Evolutionary conservation across 2,888 invertebrate species (phyloP).

Genomic region (Taphrorychus bicolor): DNA sequence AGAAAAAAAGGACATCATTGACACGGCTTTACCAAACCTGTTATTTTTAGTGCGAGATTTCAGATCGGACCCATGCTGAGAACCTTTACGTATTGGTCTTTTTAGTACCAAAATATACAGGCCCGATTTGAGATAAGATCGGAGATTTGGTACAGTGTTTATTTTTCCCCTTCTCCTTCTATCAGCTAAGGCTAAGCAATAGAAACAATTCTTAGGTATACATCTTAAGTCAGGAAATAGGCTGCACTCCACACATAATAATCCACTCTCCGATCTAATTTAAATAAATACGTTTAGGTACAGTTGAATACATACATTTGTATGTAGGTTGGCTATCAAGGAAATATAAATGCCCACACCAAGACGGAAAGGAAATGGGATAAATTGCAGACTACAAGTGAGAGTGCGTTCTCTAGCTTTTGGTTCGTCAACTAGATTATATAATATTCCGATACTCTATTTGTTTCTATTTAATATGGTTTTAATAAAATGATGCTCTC

Average conservation of each 20-base stretch:
- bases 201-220: background rate
- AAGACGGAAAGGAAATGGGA: background rate
- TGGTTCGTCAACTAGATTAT: background rate
- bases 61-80: background rate
- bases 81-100: background rate
- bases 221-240: background rate
- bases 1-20: background rate
- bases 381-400: slow-evolving; percentile 1
- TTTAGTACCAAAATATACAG: background rate
- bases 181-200: too few species aligned
- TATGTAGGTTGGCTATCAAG: slow-evolving; percentile 2
- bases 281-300: background rate
- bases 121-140: background rate
- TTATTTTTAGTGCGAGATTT: background rate
- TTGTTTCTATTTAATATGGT: too few species aligned
- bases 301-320: background rate
- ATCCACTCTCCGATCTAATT: background rate
- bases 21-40: background rate
- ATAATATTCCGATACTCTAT: too few species aligned
- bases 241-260: background rate
- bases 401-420: background rate
- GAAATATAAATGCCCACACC: slow-evolving; percentile 5
- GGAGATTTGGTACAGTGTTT: background rate
- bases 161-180: background rate
- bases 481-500: too few species aligned